phyloP scores from a whole-genome alignment of 2,113 vertebrate species.

The Asarcornis scutulata region DNA sequence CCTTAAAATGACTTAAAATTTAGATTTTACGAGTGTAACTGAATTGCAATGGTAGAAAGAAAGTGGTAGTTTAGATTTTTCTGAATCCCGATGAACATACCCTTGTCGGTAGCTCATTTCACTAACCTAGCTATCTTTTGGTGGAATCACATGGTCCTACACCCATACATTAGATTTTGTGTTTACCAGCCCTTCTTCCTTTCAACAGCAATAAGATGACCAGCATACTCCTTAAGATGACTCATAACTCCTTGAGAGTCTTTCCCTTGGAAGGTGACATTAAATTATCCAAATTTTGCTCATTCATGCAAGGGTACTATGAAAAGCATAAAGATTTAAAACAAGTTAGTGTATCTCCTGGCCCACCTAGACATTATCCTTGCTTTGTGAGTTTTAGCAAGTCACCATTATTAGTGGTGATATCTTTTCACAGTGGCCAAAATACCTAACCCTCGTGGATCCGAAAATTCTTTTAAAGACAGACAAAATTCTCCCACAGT shows the following conservation, averaged over 20 bases:
- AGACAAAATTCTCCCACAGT: rapidly evolving
- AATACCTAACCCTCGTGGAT: background rate
- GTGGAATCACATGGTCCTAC: background rate
- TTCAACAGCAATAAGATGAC: background rate
- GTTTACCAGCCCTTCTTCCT: background rate
- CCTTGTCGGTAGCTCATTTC: background rate
- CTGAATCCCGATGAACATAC: background rate
- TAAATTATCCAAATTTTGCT: background rate
- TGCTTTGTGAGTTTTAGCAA: background rate
- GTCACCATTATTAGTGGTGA: background rate
- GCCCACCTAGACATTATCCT: background rate
- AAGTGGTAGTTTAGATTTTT: background rate
- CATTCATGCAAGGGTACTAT: background rate
- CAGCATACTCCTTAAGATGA: background rate
- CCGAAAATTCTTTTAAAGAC: background rate
- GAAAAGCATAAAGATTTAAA: background rate
- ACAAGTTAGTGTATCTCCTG: rapidly evolving
- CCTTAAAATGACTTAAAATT: background rate
- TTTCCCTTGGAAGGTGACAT: background rate
- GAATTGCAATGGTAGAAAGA: background rate
- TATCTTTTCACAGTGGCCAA: background rate
- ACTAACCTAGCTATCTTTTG: background rate
- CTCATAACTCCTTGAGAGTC: background rate
- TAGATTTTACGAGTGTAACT: background rate
- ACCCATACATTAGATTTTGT: background rate